Conservation (phyloP, 1,140 invertebrate genomes). For the Adoxophyes honmai region DNA sequence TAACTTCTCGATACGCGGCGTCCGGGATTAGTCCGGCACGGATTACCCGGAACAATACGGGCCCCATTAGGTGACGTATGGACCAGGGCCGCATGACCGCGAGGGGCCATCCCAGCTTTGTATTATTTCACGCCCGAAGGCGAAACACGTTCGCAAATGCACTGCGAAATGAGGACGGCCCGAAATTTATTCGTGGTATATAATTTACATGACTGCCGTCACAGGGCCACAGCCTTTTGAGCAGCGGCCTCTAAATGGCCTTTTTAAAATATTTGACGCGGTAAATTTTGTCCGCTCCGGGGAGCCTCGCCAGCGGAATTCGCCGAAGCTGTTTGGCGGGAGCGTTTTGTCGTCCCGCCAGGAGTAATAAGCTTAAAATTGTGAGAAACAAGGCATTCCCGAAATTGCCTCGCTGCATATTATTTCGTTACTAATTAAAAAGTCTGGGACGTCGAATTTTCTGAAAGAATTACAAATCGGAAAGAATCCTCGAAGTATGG, state of each 20-base stretch:
- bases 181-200: slow-evolving; percentile 2
- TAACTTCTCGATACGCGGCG: not conserved
- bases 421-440: not conserved
- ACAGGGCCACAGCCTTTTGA: slow-evolving; percentile 4
- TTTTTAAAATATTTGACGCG: slow-evolving; percentile 14
- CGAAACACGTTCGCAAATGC: slow-evolving; percentile 7
- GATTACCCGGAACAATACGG: slow-evolving; percentile 55
- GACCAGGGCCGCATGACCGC: slow-evolving; percentile 15
- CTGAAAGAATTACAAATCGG: not conserved
- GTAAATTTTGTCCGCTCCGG: slow-evolving; percentile 1
- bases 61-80: slow-evolving; percentile 34
- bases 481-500: not conserved
- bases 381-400: no score
- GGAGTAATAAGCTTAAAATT: no score
- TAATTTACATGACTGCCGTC: slow-evolving; percentile 10
- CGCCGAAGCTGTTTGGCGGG: not conserved
- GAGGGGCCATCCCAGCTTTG: not conserved
- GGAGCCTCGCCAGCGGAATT: not conserved
- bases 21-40: slow-evolving; percentile 2
- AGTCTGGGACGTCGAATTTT: not conserved
- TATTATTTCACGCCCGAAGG: slow-evolving; percentile 2
- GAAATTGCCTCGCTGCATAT: not conserved
- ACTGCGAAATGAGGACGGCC: not conserved
- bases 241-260: slow-evolving; percentile 10
- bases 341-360: no score